Conservation (phyloP, 2,888 invertebrate genomes). For the Pseudolycoriella hygida region DNA sequence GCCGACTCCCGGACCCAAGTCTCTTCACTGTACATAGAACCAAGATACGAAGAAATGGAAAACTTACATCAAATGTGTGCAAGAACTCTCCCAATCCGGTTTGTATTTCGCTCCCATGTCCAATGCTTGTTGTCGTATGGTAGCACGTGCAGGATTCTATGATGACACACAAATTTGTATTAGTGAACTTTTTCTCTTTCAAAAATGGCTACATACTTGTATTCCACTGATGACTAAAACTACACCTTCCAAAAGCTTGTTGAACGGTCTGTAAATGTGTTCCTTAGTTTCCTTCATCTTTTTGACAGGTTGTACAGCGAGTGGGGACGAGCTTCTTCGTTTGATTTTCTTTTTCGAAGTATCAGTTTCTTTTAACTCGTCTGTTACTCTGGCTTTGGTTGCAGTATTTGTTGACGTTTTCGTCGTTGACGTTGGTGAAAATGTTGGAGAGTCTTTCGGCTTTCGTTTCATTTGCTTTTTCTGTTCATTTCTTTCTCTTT, state of each 20-base stretch:
- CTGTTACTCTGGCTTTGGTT: no score
- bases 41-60: neutral
- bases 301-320: neutral
- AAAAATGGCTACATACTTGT: slow-evolving; percentile 15
- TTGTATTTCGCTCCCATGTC: slow-evolving; percentile 65
- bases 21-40: no score
- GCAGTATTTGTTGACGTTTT: no score
- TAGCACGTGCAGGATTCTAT: slow-evolving; percentile 58
- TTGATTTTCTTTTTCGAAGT: no score
- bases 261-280: slow-evolving; percentile 32
- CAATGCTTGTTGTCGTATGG: slow-evolving; percentile 46
- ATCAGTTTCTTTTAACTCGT: no score
- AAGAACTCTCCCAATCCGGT: slow-evolving; percentile 52
- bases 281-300: neutral
- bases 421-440: no score
- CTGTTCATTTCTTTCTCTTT: slow-evolving; percentile 15
- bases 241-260: slow-evolving; percentile 43
- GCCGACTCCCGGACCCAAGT: no score
- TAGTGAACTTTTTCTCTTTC: no score
- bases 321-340: no score
- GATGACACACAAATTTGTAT: neutral
- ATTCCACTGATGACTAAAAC: slow-evolving; percentile 75
- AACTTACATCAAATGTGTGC: slow-evolving; percentile 74
- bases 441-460: neutral
- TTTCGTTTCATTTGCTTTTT: neutral